phyloP scores from a whole-genome alignment of 2,113 vertebrate genomes.

The Xiphorhynchus elegans region DNA sequence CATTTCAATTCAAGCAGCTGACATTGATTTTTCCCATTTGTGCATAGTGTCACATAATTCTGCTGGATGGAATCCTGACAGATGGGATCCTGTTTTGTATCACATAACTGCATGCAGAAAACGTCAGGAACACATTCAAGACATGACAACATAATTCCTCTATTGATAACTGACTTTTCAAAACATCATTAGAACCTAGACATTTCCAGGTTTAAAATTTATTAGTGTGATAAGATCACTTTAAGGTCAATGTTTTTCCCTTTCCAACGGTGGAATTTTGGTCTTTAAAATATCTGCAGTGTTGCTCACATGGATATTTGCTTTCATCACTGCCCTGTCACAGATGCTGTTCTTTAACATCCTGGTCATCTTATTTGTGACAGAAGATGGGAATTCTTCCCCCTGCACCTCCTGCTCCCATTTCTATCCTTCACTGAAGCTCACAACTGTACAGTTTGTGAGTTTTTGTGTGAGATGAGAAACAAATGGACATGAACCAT shows the following conservation, averaged over 20 bases:
- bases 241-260: slow-evolving; percentile 31
- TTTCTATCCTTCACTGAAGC: not conserved
- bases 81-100: slow-evolving; percentile 65
- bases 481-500: not conserved
- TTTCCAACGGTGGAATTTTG: slow-evolving; percentile 43
- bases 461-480: not conserved
- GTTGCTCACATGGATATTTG: not conserved
- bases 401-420: not conserved
- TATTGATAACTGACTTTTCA: slow-evolving; percentile 69
- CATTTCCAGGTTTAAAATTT: slow-evolving; percentile 65
- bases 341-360: not conserved
- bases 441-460: not conserved
- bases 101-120: slow-evolving; percentile 60
- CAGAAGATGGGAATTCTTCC: not conserved
- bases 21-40: slow-evolving; percentile 72
- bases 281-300: slow-evolving; percentile 27
- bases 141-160: slow-evolving; percentile 63
- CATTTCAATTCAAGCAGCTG: slow-evolving; percentile 71
- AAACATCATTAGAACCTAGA: slow-evolving; percentile 65
- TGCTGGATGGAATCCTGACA: slow-evolving; percentile 23
- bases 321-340: not conserved
- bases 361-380: not conserved
- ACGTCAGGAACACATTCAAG: slow-evolving; percentile 68
- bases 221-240: slow-evolving; percentile 39
- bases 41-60: slow-evolving; percentile 59